Evolutionary conservation across 2,797 vertebrate genomes (phyloP), one percentile per base, ranked within the genome.

Genomic region (Crocodylus rhombifer): DNA sequence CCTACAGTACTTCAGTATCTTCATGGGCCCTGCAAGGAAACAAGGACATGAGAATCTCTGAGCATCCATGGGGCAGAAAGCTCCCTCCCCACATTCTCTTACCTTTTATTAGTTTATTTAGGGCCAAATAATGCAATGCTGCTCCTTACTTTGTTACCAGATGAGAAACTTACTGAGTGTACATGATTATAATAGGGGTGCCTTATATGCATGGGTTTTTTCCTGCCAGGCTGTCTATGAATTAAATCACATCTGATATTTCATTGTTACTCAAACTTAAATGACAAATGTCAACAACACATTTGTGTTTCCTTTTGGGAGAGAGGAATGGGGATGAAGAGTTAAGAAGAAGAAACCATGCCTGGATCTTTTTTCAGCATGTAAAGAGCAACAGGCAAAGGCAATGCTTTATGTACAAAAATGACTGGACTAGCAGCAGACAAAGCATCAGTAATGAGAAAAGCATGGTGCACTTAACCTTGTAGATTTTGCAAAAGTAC

Each of bases 211-310:
- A 30, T 30, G 30, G 30, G 30, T 7, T 36, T 12, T 36, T 13
- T 14, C 5, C 17, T 3, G 15, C 7, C n/a, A 9, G 7, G 28
- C 36, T 69, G 33, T 73, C 88, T 12, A 71, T 65, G 10, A 57
- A 8, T 30, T 7, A n/a, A 57, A 84, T 64, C 11, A 63, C 15
- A 36, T 80, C n/a, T 84, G 65, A 42, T 42, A 42, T 2, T 64
- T 82, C 64, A 51, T 75, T 86, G 61, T 30, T 64, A 71, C 88
- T 84, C 57, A 90, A 85, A 77, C 23, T 82, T 36, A 80, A 91
- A 80, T 94, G 88, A 89, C 36, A 95, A 83, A 36, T 79, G 14
- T 61, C 75, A 87, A 36, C 56, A 65, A 13, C 14, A 73, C 80
- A 9, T 85, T 64, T 87, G 21, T 2, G 20, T 79, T 89, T 79